phyloP scores from a whole-genome alignment of 2,113 vertebrate genomes.

The Perca flavescens region DNA sequence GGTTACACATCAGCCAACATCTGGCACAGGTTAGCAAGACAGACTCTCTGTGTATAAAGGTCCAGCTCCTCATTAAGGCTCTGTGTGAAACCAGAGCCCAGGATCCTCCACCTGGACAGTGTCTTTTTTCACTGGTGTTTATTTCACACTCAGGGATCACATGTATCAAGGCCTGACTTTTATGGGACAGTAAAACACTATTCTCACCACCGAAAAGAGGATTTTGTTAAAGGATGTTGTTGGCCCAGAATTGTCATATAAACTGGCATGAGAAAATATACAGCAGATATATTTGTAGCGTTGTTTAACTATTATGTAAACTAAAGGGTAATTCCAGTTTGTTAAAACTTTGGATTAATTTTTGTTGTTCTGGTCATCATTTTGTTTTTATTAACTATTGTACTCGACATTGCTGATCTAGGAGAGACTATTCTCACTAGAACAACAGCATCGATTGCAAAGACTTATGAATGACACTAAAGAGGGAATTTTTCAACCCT shows the following conservation, averaged over 20 bases:
- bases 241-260: not conserved
- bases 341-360: not conserved
- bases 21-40: slow-evolving; percentile 57
- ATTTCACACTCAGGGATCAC: slow-evolving; percentile 17
- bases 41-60: not conserved
- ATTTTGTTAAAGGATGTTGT: not conserved
- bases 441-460: not conserved
- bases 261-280: not conserved
- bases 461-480: not conserved
- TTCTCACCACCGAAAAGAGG: not conserved
- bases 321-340: not conserved
- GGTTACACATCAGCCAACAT: slow-evolving; percentile 34
- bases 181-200: slow-evolving; percentile 20
- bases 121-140: slow-evolving; percentile 26
- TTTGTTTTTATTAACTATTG: not conserved
- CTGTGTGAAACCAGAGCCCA: slow-evolving; percentile 31
- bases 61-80: slow-evolving; percentile 27
- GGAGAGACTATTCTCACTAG: not conserved
- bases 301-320: not conserved
- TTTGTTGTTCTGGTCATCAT: not conserved
- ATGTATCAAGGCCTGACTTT: slow-evolving; percentile 24
- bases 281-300: not conserved
- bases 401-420: not conserved
- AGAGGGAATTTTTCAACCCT: no score
- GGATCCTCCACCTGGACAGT: slow-evolving; percentile 37